These are phyloP conservation scores for Tribolium madens DNA, from an alignment of 1,140 invertebrate genomes.

Conservation along the genomic window DNA sequence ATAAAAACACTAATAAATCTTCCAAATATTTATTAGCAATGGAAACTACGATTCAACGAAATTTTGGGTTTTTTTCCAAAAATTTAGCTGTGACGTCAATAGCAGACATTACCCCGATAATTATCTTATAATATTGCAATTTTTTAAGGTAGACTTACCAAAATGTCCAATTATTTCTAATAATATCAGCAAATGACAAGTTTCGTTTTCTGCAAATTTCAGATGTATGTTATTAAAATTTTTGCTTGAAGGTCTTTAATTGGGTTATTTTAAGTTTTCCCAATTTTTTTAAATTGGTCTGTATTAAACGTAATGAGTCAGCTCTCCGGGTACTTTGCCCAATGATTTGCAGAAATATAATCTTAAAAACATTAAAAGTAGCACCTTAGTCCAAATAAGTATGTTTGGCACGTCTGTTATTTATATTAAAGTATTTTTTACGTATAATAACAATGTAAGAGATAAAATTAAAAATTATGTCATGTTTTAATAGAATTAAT, in stretches of 20 bases:
- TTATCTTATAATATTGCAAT: neutral
- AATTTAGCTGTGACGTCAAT: neutral
- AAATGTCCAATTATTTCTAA: neutral
- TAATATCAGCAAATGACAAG: neutral
- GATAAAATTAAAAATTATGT: slow-evolving; percentile 10
- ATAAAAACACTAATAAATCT: neutral
- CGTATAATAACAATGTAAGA: neutral
- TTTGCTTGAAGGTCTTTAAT: neutral
- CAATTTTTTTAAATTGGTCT: neutral
- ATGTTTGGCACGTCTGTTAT: too few relatives aligned
- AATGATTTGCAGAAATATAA: neutral
- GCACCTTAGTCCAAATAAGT: too few relatives aligned
- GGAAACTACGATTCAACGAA: neutral
- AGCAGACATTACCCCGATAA: neutral
- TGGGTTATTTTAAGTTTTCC: neutral
- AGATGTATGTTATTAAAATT: neutral
- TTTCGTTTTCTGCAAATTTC: neutral
- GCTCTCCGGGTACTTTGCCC: neutral
- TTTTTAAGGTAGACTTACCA: neutral
- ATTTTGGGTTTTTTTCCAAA: neutral
- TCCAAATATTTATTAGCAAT: too few relatives aligned
- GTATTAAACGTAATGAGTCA: neutral
- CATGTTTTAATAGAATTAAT: neutral
- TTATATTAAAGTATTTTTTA: neutral
- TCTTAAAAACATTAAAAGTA: neutral